Conservation (phyloP, 2,113 vertebrate species). For the Heloderma charlesbogerti region DNA sequence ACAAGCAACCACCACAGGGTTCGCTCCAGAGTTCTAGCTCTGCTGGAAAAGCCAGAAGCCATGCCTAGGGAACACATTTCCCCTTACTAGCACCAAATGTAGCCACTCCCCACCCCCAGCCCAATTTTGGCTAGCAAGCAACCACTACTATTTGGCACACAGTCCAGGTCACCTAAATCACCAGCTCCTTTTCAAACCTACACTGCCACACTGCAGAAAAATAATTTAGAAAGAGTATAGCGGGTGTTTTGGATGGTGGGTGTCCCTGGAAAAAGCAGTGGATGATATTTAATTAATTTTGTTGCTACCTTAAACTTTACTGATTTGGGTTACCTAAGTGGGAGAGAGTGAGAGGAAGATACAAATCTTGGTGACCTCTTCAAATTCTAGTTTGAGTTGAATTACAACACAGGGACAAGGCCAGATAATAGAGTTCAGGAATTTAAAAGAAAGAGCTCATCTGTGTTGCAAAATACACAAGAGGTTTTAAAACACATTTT, state of each 20-base stretch:
- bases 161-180: not conserved
- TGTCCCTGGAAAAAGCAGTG: not conserved
- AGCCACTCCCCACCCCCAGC: too few relatives aligned
- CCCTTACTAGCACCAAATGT: not conserved
- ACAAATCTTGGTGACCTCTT: not conserved
- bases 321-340: not conserved
- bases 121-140: not conserved
- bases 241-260: not conserved
- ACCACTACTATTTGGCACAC: not conserved
- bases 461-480: conserved; percentile 25
- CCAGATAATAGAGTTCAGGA: not conserved
- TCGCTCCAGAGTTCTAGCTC: not conserved
- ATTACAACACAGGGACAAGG: conserved; percentile 16
- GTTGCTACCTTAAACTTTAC: not conserved
- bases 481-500: conserved; percentile 22
- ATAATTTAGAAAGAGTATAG: not conserved
- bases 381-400: not conserved
- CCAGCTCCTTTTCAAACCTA: not conserved
- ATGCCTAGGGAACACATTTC: not conserved
- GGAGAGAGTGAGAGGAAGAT: not conserved
- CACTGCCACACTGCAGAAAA: not conserved
- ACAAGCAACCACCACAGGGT: not conserved
- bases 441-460: not conserved
- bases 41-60: not conserved
- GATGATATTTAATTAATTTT: not conserved